Conservation (phyloP, 2,113 vertebrate species). For the Cariama cristata region DNA sequence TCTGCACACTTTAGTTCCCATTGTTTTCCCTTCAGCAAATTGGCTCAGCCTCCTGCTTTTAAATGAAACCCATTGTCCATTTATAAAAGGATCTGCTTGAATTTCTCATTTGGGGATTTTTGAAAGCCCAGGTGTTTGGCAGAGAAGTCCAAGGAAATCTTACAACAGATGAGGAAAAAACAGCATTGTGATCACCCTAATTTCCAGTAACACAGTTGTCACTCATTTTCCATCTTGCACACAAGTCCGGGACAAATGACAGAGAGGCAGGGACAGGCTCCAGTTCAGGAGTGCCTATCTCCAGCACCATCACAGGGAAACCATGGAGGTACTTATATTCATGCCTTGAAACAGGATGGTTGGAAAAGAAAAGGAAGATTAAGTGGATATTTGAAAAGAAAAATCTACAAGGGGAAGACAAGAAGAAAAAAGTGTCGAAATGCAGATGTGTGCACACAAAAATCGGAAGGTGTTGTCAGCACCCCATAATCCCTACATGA, state of each 20-base stretch:
- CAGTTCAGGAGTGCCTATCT: too few relatives aligned
- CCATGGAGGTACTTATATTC: not conserved
- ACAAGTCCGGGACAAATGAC: not conserved
- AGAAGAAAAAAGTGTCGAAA: not conserved
- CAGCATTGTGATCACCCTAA: not conserved
- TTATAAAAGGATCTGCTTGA: not conserved
- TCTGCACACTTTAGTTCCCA: not conserved
- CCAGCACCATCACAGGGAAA: not conserved
- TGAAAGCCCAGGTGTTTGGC: not conserved
- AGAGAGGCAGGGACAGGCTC: not conserved
- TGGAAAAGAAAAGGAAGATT: not conserved
- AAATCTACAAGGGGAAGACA: not conserved
- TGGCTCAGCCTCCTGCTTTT: not conserved
- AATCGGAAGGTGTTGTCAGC: not conserved
- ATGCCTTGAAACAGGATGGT: not conserved
- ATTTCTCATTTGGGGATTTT: not conserved
- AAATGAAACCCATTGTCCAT: not conserved
- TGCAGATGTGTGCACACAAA: not conserved
- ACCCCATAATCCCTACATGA: not conserved
- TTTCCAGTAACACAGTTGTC: not conserved
- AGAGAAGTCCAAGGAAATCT: not conserved
- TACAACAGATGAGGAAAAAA: not conserved
- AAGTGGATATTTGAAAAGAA: not conserved
- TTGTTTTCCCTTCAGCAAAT: not conserved
- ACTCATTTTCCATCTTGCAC: not conserved